Conservation (phyloP, 2,113 vertebrate genomes). For the Columba janthina region DNA sequence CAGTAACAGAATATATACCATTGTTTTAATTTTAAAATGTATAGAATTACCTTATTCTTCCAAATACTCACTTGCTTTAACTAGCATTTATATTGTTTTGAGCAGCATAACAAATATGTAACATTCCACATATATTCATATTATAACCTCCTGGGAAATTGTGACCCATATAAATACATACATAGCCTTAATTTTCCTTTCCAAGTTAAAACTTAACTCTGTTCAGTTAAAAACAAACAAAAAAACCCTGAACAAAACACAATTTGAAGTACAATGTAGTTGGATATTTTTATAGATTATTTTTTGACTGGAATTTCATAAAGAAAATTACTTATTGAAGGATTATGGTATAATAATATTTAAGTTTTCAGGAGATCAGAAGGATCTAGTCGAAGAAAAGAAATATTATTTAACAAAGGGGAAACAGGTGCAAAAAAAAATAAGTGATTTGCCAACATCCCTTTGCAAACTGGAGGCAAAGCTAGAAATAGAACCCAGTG, state of each 20-base stretch:
- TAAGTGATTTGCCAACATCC: not conserved
- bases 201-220: not conserved
- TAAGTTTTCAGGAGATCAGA: not conserved
- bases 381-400: not conserved
- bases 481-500: not conserved
- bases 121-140: slow-evolving; percentile 50
- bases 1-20: slow-evolving; percentile 47
- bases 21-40: slow-evolving; percentile 65
- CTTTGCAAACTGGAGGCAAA: not conserved
- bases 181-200: slow-evolving; percentile 20
- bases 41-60: slow-evolving; percentile 73
- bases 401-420: not conserved
- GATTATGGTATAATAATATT: not conserved
- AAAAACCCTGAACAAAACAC: not conserved
- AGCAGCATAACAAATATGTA: slow-evolving; percentile 65
- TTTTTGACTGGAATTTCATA: not conserved
- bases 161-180: not conserved
- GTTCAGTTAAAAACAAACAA: not conserved
- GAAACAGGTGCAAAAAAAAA: not conserved
- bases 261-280: not conserved
- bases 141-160: slow-evolving; percentile 42
- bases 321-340: not conserved
- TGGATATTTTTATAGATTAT: not conserved
- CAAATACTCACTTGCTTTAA: slow-evolving; percentile 61
- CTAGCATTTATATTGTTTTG: slow-evolving; percentile 42